A percentile compares a stretch with the other conserved stretches of the same genome.
phyloP scores from a whole-genome alignment of 2,888 invertebrate genomes.

The Apodemia duryi region DNA sequence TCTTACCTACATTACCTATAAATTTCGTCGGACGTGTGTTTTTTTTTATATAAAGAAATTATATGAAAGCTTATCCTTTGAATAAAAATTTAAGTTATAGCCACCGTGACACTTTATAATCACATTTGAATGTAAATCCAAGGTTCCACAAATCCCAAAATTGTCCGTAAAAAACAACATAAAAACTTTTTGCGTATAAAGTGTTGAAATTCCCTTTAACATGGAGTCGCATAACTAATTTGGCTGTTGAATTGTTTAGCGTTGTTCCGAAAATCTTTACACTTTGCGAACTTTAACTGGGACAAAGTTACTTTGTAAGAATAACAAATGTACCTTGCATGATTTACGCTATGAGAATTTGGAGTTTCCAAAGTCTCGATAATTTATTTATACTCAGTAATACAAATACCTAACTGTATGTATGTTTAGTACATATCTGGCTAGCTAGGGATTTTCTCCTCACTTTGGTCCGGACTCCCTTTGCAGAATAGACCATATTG shows the following conservation, averaged over 20 bases:
- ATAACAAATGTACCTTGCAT: constrained; percentile 10
- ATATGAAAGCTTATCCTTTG: too few species aligned
- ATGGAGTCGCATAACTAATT: constrained; percentile 7
- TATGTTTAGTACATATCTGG: too few species aligned
- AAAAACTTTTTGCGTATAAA: background rate
- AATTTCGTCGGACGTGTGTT: too few species aligned
- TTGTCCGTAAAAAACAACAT: background rate
- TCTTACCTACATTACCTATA: too few species aligned
- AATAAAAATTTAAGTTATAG: too few species aligned
- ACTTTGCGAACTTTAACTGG: background rate
- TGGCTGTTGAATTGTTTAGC: constrained; percentile 11
- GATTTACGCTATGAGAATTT: constrained; percentile 5
- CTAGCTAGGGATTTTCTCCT: too few species aligned
- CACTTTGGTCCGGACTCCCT: too few species aligned
- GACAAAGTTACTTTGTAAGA: constrained; percentile 2
- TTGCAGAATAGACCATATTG: too few species aligned
- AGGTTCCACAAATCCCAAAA: background rate
- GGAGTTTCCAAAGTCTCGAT: background rate
- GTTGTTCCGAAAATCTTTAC: constrained; percentile 2
- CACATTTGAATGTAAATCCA: background rate
- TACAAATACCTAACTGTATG: too few species aligned
- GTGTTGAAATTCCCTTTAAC: background rate
- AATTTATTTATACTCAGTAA: background rate
- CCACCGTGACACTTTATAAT: too few species aligned
- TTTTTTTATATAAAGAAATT: too few species aligned